Percentiles rank a stretch among this genome's conserved stretches.
These are phyloP conservation scores for Actinernus sp. DNA, from an alignment of 92 coral and sea anemone genomes.

Conservation along the genomic window DNA sequence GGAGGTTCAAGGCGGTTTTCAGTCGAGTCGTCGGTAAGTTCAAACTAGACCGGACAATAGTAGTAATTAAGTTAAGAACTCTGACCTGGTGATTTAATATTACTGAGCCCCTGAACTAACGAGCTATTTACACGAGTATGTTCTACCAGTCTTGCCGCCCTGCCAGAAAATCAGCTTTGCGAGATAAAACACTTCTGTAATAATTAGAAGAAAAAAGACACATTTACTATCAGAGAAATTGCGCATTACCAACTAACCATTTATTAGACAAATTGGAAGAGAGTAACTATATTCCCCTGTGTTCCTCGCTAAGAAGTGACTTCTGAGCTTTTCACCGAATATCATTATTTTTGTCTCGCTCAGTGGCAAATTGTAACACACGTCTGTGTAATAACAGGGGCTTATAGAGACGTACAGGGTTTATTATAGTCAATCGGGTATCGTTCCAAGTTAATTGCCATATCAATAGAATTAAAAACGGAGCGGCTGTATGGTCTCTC, in stretches of 20 bases:
- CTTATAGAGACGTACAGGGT: too few species aligned
- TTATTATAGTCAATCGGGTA: too few species aligned
- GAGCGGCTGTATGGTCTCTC: too few species aligned
- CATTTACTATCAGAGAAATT: background rate
- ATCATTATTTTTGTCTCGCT: too few species aligned
- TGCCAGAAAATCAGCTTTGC: background rate
- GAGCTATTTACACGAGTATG: background rate
- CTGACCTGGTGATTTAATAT: background rate
- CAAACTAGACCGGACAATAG: slow-evolving; percentile 25
- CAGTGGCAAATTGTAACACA: too few species aligned
- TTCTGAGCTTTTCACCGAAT: too few species aligned
- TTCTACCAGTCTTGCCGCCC: background rate
- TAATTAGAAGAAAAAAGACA: background rate
- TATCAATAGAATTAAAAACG: slow-evolving; percentile 27
- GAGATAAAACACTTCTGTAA: background rate
- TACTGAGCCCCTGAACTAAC: background rate
- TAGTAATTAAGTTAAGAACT: slow-evolving; percentile 40
- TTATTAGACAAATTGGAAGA: background rate
- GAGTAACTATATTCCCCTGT: background rate
- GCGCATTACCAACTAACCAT: background rate
- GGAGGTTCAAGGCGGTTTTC: slow-evolving; percentile 16
- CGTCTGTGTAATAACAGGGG: too few species aligned
- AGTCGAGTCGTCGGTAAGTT: slow-evolving; percentile 23
- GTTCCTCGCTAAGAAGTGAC: background rate
- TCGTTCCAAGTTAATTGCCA: slow-evolving; percentile 14